phyloP scores from a whole-genome alignment of 2,113 vertebrate genomes.

The Pogonocichla stellata region DNA sequence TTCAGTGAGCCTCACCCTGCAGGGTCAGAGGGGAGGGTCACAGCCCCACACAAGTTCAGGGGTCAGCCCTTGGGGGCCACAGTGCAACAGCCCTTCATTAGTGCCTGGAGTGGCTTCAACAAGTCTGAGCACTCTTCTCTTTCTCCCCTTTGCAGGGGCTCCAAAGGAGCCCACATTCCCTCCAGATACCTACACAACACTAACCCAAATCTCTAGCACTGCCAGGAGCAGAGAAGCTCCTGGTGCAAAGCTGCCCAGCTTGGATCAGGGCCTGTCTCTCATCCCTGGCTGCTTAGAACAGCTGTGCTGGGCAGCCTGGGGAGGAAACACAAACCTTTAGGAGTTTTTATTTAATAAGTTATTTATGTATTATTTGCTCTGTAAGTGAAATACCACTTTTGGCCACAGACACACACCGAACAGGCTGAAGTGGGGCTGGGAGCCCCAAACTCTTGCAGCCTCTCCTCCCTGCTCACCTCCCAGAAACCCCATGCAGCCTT shows the following conservation, averaged over 20 bases:
- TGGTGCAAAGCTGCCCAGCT: neutral
- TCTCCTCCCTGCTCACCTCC: neutral
- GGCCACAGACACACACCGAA: neutral
- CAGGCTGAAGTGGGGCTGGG: neutral
- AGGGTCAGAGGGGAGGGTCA: neutral
- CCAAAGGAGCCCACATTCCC: neutral
- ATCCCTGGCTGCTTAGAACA: accelerated
- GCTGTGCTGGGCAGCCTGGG: neutral
- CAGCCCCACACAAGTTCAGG: accelerated
- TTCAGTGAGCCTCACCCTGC: accelerated
- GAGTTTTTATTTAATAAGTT: neutral
- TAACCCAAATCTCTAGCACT: accelerated
- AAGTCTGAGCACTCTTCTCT: neutral
- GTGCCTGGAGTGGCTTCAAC: neutral
- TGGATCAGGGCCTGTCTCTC: neutral
- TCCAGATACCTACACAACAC: neutral
- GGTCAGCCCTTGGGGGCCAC: accelerated
- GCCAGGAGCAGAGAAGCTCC: neutral
- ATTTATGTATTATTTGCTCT: neutral
- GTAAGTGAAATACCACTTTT: neutral
- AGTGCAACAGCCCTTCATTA: accelerated
- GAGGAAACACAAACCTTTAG: neutral
- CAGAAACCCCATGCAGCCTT: neutral
- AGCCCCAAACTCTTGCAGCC: neutral
- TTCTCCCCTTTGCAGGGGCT: neutral